Conservation (phyloP, 2,113 vertebrate genomes). For the Loxodonta africana region DNA sequence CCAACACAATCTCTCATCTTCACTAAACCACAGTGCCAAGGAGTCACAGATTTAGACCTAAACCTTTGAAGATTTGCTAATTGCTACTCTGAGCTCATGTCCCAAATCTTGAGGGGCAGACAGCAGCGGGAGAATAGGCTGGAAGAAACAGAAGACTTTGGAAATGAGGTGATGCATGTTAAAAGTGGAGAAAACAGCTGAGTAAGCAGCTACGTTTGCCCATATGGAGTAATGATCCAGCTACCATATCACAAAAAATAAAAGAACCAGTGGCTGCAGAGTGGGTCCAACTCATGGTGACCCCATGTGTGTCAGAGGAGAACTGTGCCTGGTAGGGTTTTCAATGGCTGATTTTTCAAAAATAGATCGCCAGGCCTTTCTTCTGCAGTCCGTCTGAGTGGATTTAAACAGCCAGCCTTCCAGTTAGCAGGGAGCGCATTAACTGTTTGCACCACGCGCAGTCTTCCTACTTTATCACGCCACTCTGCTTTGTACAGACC, state of each 20-base stretch:
- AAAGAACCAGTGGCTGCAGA: neutral
- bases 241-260: too few species aligned
- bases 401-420: neutral
- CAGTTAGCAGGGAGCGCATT: neutral
- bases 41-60: neutral
- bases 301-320: neutral
- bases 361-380: neutral
- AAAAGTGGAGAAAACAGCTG: neutral
- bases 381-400: neutral
- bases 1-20: neutral
- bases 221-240: rapidly evolving
- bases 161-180: rapidly evolving
- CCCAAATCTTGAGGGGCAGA: neutral
- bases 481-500: neutral
- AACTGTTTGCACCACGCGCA: neutral
- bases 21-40: neutral
- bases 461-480: rapidly evolving
- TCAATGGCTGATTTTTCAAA: neutral
- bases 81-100: neutral
- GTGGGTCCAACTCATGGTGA: neutral
- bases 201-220: rapidly evolving
- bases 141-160: neutral
- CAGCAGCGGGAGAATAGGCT: rapidly evolving
- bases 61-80: neutral
- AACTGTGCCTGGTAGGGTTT: neutral